Evolutionary conservation across 2,888 invertebrate species (phyloP).

Genomic region (Sisyra terminalis): DNA sequence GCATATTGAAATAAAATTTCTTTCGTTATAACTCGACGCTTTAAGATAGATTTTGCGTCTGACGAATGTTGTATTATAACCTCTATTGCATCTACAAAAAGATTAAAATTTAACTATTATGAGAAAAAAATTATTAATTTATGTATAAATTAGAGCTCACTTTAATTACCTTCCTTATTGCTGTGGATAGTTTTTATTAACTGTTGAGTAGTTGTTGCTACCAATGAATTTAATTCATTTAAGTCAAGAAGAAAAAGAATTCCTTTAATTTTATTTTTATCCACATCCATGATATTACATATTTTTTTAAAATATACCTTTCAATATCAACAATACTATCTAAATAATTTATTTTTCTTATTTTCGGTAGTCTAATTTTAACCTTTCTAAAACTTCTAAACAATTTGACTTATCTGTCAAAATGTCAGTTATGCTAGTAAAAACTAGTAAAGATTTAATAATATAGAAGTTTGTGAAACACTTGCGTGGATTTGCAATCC

Average conservation of each 20-base stretch:
- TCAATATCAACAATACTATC: too few species aligned
- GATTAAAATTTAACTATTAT: background rate
- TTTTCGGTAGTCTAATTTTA: too few species aligned
- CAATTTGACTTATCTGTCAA: too few species aligned
- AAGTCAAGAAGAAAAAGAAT: background rate
- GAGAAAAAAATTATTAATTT: too few species aligned
- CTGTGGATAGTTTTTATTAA: background rate
- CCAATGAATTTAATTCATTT: constrained; percentile 1
- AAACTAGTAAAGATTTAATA: too few species aligned
- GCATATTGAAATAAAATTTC: constrained; percentile 36
- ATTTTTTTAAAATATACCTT: background rate
- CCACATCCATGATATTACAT: background rate
- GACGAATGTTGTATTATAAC: constrained; percentile 32
- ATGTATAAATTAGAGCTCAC: too few species aligned
- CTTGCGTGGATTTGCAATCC: too few species aligned
- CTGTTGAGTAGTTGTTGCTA: background rate
- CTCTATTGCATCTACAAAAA: constrained; percentile 31
- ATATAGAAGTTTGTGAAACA: too few species aligned
- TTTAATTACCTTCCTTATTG: background rate
- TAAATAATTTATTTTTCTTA: too few species aligned
- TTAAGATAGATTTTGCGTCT: constrained; percentile 28
- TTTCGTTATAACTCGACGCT: constrained; percentile 32
- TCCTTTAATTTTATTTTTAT: background rate
- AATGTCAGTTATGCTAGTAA: too few species aligned
- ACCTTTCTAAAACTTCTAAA: too few species aligned